Evolutionary conservation across 2,888 invertebrate species (phyloP), one percentile per base, ranked within the genome.

Genomic region (Sinhomidia bicolor): DNA sequence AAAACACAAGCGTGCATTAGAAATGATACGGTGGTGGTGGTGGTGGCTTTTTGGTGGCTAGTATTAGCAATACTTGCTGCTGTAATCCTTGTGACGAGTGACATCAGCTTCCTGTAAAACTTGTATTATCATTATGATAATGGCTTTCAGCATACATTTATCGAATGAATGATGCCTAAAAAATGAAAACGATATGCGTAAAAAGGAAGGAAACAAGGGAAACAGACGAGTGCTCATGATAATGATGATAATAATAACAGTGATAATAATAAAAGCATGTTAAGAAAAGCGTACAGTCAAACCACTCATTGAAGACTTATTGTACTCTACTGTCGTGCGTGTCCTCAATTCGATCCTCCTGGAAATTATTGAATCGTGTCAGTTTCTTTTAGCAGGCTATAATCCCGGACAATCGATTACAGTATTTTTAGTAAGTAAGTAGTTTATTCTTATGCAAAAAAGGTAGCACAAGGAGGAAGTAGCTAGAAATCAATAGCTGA

Each of bases 81-180:
- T 47, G 68, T 44, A 84, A 82, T 60, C 20, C 85, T 85, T 57
- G 79, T 54, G 85, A 68, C 85, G 79, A 26, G 85, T 79, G 85
- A 68, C 85, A 68, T 60, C 47, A 14, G 68, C 62, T 85, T 85
- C 85, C 68, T 47, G 85, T 51, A 51, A 85, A 85, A 65, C 78
- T 78, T 78, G 85, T 65, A 60, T 78, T 78, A 71, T 76, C 84
- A 85, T 78, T 85, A 78, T 62, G 20, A 85, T 85, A 85, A 85
- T 85, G 76, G 51, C 36, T 81, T 81, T 47, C 62, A 62, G 80
- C 62, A 80, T 57, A 78, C 36, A 57, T 74, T 74, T 41, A 36
- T 44, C 23, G 47, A 47, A 74, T 74, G 74, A 74, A 51, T 74
- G 74, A 74, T 74, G 74, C 47, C 68, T 74, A 74, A 74, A 74